These are phyloP conservation scores for Pycnomerus fuliginosus DNA, from an alignment of 2,888 invertebrate genomes.

Conservation along the genomic window DNA sequence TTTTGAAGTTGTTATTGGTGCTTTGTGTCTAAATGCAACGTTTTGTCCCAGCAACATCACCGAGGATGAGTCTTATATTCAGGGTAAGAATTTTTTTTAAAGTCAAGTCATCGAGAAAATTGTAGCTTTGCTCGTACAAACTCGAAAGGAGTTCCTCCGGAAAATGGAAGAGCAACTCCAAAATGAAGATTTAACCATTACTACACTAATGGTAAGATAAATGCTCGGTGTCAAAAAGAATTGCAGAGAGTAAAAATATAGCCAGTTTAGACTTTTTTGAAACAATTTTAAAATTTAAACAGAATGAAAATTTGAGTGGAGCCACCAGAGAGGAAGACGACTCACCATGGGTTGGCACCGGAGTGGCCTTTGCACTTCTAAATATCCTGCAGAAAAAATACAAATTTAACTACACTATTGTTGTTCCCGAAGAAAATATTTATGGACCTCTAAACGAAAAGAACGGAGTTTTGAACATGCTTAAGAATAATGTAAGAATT, in stretches of 20 bases:
- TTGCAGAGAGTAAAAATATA: neutral
- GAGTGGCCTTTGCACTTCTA: slow-evolving; percentile 73
- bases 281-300: too few relatives aligned
- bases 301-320: slow-evolving; percentile 67
- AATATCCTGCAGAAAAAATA: slow-evolving; percentile 67
- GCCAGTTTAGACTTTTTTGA: too few relatives aligned
- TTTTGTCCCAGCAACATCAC: slow-evolving; percentile 17
- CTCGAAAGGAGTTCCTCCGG: slow-evolving; percentile 8
- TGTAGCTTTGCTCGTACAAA: slow-evolving; percentile 10
- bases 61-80: slow-evolving; percentile 2
- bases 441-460: slow-evolving; percentile 60
- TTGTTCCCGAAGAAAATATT: slow-evolving; percentile 62
- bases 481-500: slow-evolving; percentile 48
- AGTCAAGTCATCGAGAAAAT: neutral
- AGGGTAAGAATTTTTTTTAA: slow-evolving; percentile 1
- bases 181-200: slow-evolving; percentile 30
- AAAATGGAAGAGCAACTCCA: slow-evolving; percentile 28
- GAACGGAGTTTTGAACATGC: slow-evolving; percentile 65
- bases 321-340: slow-evolving; percentile 57
- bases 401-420: slow-evolving; percentile 72
- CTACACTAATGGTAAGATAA: slow-evolving; percentile 27
- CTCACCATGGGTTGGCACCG: slow-evolving; percentile 60
- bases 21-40: slow-evolving; percentile 30
- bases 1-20: slow-evolving; percentile 26
- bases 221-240: neutral